Conservation (phyloP, 2,888 invertebrate genomes). For the Polymixis flavicincta region DNA sequence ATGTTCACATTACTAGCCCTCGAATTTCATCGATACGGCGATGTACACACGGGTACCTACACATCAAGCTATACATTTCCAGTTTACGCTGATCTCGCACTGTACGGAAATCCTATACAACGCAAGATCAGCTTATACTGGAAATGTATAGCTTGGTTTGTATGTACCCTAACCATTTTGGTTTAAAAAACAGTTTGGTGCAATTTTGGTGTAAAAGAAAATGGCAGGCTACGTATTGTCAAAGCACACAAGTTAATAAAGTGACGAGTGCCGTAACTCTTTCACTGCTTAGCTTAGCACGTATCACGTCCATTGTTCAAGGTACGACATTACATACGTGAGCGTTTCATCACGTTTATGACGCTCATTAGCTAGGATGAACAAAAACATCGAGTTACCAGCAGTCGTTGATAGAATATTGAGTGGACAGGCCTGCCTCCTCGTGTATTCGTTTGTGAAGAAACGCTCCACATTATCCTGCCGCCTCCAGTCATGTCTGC, state of each 20-base stretch:
- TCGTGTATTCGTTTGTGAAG: slow-evolving; percentile 26
- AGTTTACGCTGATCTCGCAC: no score
- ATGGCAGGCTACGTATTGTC: neutral
- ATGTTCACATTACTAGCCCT: no score
- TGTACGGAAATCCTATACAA: no score
- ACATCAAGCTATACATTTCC: no score
- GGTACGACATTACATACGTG: slow-evolving; percentile 35
- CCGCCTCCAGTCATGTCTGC: slow-evolving; percentile 47
- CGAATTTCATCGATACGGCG: no score
- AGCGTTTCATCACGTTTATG: slow-evolving; percentile 50
- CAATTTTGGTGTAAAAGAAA: neutral
- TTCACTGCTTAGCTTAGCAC: slow-evolving; percentile 21
- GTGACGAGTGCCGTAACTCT: neutral
- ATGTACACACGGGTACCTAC: no score
- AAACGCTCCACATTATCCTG: slow-evolving; percentile 23
- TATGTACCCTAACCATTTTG: no score
- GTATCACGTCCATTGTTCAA: slow-evolving; percentile 34
- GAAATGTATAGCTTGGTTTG: no score
- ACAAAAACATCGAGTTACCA: slow-evolving; percentile 52
- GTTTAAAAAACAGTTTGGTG: neutral
- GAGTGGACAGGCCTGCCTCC: slow-evolving; percentile 25
- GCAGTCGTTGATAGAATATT: slow-evolving; percentile 56
- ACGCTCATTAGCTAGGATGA: slow-evolving; percentile 56
- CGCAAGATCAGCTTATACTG: no score
- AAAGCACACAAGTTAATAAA: neutral